A percentile compares a stretch with the other conserved stretches of the same genome.
These are phyloP conservation scores for Drosophila sp. DNA, from an alignment of 1,140 invertebrate species.

Conservation along the genomic window DNA sequence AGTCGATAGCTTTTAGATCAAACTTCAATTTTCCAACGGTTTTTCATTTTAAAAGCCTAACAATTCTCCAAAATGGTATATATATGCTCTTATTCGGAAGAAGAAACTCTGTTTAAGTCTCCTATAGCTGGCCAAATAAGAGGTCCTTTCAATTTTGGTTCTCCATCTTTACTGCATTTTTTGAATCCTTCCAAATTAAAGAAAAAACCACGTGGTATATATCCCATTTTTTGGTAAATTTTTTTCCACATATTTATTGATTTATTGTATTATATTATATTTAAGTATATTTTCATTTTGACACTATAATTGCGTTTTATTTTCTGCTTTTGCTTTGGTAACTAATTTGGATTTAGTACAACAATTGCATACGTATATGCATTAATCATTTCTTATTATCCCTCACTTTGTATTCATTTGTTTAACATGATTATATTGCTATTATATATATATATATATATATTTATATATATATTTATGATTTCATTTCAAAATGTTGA, in stretches of 20 bases:
- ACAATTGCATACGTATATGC: conserved; percentile 45
- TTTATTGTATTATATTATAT: conserved; percentile 45
- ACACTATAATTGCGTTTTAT: conserved; percentile 74
- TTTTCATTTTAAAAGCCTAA: background rate
- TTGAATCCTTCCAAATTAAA: too few relatives aligned
- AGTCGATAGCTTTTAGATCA: background rate
- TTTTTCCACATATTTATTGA: conserved; percentile 40
- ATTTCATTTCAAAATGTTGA: conserved; percentile 28
- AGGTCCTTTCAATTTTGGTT: too few relatives aligned
- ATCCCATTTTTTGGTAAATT: background rate
- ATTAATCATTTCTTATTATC: conserved; percentile 19
- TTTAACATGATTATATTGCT: conserved; percentile 42
- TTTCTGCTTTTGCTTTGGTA: conserved; percentile 42
- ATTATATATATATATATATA: conserved; percentile 15
- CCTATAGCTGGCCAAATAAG: too few relatives aligned
- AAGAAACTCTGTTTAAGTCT: too few relatives aligned
- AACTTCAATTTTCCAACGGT: background rate
- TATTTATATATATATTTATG: conserved; percentile 25
- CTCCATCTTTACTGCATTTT: too few relatives aligned
- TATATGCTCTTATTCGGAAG: too few relatives aligned
- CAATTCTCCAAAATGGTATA: too few relatives aligned
- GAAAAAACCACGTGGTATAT: background rate
- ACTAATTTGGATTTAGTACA: conserved; percentile 72
- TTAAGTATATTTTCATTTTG: conserved; percentile 64
- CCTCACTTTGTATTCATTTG: conserved; percentile 22